A percentile compares a stretch with the other conserved stretches of the same genome.
Conservation (phyloP, 1,140 invertebrate genomes). For the Drosophila seguyi region DNA sequence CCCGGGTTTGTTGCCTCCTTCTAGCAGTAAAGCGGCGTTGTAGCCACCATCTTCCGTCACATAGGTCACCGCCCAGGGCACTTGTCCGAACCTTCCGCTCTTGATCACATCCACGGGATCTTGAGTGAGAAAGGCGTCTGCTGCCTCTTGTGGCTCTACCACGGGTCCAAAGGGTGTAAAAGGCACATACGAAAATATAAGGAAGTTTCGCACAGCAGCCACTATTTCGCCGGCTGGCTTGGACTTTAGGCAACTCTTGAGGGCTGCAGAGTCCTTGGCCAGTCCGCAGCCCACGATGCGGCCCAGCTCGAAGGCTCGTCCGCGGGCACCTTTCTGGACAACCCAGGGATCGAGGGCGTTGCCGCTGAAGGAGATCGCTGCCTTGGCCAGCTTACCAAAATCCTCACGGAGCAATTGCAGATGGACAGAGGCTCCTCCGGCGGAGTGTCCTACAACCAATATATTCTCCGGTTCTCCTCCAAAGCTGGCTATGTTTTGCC, state of each 20-base stretch:
- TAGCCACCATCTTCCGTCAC: conserved; percentile 86
- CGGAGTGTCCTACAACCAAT: conserved; percentile 87
- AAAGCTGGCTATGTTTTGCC: conserved; percentile 87
- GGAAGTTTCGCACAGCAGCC: conserved; percentile 50
- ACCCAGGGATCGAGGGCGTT: conserved; percentile 76
- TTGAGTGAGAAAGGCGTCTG: conserved; percentile 86
- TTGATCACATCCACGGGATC: conserved; percentile 86
- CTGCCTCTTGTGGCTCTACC: conserved; percentile 78
- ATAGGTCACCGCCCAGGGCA: conserved; percentile 86
- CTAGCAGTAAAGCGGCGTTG: conserved; percentile 82
- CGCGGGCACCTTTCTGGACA: conserved; percentile 86
- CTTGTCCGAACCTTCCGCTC: conserved; percentile 85
- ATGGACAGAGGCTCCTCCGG: conserved; percentile 87
- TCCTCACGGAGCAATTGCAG: conserved; percentile 88
- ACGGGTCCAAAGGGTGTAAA: conserved; percentile 87
- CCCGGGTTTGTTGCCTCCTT: conserved; percentile 1
- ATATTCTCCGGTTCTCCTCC: conserved; percentile 87
- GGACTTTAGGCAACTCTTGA: conserved; percentile 87
- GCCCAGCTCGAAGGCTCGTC: conserved; percentile 87
- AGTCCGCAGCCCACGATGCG: conserved; percentile 86
- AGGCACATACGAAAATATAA: conserved; percentile 86
- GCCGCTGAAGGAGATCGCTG: conserved; percentile 70
- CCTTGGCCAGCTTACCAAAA: conserved; percentile 53
- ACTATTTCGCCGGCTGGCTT: conserved; percentile 81
- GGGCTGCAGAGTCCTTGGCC: conserved; percentile 61